These are phyloP conservation scores for Lates japonicus DNA, from an alignment of 2,797 vertebrate genomes.

Conservation along the genomic window DNA sequence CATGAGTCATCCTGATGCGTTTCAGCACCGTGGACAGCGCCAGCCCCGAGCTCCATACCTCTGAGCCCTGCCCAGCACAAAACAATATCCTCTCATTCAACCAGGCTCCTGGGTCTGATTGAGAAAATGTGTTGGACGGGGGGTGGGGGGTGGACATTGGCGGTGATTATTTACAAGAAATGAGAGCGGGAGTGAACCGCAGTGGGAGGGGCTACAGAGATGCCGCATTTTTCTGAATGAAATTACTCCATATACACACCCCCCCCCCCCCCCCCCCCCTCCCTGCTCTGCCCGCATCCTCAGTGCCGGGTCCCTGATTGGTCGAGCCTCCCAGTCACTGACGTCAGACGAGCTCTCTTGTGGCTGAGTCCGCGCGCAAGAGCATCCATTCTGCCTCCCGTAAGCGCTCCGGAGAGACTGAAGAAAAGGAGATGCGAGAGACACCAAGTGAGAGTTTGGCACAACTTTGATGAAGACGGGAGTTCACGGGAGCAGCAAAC, in stretches of 20 bases:
- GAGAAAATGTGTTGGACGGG: conserved; percentile 12
- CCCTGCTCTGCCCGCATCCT: conserved; percentile 40
- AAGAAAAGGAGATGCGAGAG: conserved; percentile 37
- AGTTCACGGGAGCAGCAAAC: conserved; percentile 8
- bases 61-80: conserved; percentile 1
- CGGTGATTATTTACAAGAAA: conserved; percentile 69
- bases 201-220: conserved; percentile 86
- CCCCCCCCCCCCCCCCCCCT: conserved; percentile 36
- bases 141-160: background rate
- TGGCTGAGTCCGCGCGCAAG: conserved; percentile 72
- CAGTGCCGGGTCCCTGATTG: conserved; percentile 72
- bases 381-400: conserved; percentile 75
- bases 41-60: background rate
- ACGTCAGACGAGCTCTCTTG: conserved; percentile 83
- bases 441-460: conserved; percentile 23
- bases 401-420: conserved; percentile 53
- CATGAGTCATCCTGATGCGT: conserved; percentile 67
- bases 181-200: conserved; percentile 77
- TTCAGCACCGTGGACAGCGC: conserved; percentile 87
- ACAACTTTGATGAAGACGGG: conserved; percentile 47
- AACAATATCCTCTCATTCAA: conserved; percentile 16
- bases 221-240: conserved; percentile 92
- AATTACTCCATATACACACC: conserved; percentile 79
- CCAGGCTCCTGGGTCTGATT: conserved; percentile 9
- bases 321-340: conserved; percentile 74